Evolutionary conservation across 2,888 invertebrate genomes (phyloP).

Genomic region (Sacculina carcini): DNA sequence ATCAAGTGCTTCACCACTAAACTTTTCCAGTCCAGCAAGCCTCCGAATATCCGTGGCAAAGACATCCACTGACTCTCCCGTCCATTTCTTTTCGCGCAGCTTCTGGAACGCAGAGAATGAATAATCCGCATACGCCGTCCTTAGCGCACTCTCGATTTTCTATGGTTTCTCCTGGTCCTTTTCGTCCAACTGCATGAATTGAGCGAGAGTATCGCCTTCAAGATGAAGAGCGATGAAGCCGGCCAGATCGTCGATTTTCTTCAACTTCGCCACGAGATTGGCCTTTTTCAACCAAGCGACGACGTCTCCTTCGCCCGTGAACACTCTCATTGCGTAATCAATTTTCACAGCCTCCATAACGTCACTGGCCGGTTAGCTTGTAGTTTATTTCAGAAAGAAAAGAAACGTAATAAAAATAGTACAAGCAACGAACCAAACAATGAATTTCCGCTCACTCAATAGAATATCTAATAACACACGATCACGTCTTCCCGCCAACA

Average conservation of each 20-base stretch:
- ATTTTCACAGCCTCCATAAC: too few species aligned
- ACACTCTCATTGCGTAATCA: too few species aligned
- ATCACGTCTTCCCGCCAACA: too few species aligned
- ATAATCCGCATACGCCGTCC: neutral
- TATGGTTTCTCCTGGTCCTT: neutral
- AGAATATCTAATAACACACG: too few species aligned
- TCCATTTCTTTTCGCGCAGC: neutral
- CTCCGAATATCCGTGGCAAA: too few species aligned
- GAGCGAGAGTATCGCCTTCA: constrained; percentile 1
- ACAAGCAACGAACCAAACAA: too few species aligned
- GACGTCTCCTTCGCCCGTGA: neutral
- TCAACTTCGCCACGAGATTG: neutral
- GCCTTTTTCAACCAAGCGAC: constrained; percentile 4
- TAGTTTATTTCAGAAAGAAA: too few species aligned
- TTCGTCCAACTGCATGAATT: neutral
- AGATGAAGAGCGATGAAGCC: neutral
- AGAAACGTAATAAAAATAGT: too few species aligned
- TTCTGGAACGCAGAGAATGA: neutral
- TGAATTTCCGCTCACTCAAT: too few species aligned
- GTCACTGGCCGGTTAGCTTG: too few species aligned
- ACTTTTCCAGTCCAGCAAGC: neutral
- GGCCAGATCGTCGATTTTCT: neutral
- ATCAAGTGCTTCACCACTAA: neutral
- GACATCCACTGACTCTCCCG: too few species aligned
- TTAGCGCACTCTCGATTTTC: neutral